phyloP scores from a whole-genome alignment of 2,888 invertebrate genomes.

The Drosophila mayaguana region DNA sequence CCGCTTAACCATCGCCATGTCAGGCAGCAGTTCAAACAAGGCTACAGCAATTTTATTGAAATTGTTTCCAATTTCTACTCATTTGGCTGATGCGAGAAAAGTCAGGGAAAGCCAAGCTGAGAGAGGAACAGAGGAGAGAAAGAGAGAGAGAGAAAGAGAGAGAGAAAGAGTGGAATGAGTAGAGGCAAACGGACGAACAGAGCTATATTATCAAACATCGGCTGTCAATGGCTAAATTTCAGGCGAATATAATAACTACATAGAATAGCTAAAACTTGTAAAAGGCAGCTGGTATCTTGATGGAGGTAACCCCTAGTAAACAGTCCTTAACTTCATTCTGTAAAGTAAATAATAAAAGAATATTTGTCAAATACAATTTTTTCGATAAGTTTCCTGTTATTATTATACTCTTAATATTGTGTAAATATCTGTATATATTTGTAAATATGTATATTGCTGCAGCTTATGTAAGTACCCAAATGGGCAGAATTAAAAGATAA shows the following conservation, averaged over 20 bases:
- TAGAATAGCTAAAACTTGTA: neutral
- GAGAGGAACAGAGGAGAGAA: neutral
- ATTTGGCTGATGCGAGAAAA: conserved; percentile 50
- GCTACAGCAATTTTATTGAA: conserved; percentile 60
- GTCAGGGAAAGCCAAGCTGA: neutral
- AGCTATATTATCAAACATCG: neutral
- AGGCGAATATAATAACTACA: neutral
- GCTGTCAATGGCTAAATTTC: neutral
- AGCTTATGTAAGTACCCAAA: no score
- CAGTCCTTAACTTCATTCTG: no score
- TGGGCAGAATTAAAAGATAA: no score
- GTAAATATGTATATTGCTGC: no score
- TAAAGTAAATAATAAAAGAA: no score
- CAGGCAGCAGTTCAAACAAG: conserved; percentile 17
- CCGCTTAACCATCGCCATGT: conserved; percentile 8
- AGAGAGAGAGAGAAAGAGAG: neutral
- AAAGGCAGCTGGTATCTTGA: no score
- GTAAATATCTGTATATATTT: no score
- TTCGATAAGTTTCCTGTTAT: no score
- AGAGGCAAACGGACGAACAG: no score
- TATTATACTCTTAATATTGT: no score
- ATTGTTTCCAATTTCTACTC: conserved; percentile 67
- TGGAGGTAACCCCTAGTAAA: no score
- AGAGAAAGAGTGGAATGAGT: neutral
- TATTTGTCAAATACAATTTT: no score